phyloP scores from a whole-genome alignment of 1,140 invertebrate genomes.

The Stegodyphus dumicola region DNA sequence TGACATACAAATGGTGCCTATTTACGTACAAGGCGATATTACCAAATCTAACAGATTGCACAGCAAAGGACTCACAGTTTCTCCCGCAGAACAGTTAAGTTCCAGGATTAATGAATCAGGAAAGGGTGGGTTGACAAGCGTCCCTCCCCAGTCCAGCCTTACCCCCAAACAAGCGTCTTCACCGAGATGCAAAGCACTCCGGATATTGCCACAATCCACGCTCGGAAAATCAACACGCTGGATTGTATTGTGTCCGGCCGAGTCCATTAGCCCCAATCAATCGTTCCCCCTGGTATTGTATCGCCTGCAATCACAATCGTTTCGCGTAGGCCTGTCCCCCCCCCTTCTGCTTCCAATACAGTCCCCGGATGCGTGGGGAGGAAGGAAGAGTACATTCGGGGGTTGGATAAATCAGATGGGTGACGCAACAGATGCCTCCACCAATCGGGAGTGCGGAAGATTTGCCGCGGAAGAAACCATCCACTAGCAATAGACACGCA shows the following conservation, averaged over 20 bases:
- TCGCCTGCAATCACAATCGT: constrained; percentile 29
- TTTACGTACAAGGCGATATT: neutral
- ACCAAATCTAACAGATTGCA: neutral
- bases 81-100: neutral
- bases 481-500: constrained; percentile 17
- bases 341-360: neutral
- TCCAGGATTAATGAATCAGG: constrained; percentile 31
- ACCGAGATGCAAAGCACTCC: constrained; percentile 43
- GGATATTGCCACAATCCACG: constrained; percentile 35
- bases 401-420: constrained; percentile 38
- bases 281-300: constrained; percentile 40
- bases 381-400: neutral
- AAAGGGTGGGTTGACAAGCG: constrained; percentile 1
- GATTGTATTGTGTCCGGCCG: constrained; percentile 43
- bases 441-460: constrained; percentile 15
- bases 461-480: neutral
- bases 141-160: neutral
- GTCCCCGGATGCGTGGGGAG: neutral
- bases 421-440: constrained; percentile 46
- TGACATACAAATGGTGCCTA: neutral
- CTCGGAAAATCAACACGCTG: constrained; percentile 45
- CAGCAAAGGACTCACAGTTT: neutral
- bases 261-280: constrained; percentile 55
- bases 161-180: neutral
- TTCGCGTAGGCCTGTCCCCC: neutral